These are phyloP conservation scores for Cyanistes caeruleus DNA, from an alignment of 2,113 vertebrate species.

Conservation along the genomic window DNA sequence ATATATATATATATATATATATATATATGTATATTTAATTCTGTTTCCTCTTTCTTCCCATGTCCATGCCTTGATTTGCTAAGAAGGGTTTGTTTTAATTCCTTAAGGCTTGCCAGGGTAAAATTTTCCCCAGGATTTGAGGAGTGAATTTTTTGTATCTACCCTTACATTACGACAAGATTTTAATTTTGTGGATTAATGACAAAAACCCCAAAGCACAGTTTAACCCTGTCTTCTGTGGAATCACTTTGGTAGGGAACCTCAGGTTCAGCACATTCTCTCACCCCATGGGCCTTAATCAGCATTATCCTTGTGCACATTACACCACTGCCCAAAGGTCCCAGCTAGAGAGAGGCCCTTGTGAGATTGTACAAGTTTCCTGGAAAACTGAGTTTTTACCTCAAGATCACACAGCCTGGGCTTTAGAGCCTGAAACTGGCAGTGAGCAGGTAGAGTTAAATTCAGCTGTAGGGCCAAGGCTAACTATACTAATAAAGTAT, in stretches of 20 bases:
- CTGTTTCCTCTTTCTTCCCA: neutral
- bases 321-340: neutral
- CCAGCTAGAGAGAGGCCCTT: no score
- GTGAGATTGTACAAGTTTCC: no score
- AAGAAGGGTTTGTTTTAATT: neutral
- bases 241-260: neutral
- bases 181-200: neutral
- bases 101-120: neutral
- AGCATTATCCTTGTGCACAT: rapidly evolving
- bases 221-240: neutral
- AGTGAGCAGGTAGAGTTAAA: neutral
- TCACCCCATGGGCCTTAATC: rapidly evolving
- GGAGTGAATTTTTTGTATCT: neutral
- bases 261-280: rapidly evolving
- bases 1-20: no score
- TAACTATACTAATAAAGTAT: neutral
- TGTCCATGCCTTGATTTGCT: neutral
- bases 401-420: neutral
- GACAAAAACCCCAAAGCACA: no score
- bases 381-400: neutral
- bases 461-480: neutral
- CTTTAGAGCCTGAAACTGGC: neutral
- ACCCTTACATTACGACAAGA: neutral
- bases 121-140: neutral
- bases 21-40: no score